Percentiles rank a stretch among this genome's conserved stretches.
These are phyloP conservation scores for Leptinotarsa defecta DNA, from an alignment of 1,140 invertebrate species.

Conservation along the genomic window DNA sequence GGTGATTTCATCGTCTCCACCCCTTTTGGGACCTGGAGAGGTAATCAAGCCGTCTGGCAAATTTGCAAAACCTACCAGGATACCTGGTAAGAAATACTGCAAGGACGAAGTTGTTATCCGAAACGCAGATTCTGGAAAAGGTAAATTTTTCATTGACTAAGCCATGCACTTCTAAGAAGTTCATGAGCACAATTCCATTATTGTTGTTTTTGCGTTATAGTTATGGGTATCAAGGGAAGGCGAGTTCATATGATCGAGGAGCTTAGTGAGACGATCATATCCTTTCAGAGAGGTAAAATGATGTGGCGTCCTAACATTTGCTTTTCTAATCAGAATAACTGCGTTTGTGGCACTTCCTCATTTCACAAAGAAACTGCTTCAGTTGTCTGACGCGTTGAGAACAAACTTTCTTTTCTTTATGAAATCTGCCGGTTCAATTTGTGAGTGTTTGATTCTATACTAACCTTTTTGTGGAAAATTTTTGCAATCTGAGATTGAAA, in stretches of 20 bases:
- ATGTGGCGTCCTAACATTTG: slow-evolving; percentile 17
- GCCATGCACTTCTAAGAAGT: slow-evolving; percentile 19
- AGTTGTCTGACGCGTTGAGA: too few species aligned
- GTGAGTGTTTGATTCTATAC: too few species aligned
- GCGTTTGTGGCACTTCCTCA: too few species aligned
- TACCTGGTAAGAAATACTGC: slow-evolving; percentile 88
- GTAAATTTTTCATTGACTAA: slow-evolving; percentile 60
- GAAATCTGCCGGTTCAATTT: too few species aligned
- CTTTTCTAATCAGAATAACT: slow-evolving; percentile 21
- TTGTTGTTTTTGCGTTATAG: slow-evolving; percentile 62
- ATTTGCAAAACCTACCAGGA: slow-evolving; percentile 84
- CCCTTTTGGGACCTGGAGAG: slow-evolving; percentile 76
- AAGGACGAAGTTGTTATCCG: slow-evolving; percentile 93
- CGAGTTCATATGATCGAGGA: slow-evolving; percentile 97
- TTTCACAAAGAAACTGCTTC: background rate
- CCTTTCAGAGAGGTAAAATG: slow-evolving; percentile 94
- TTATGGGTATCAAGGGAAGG: slow-evolving; percentile 97
- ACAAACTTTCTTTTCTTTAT: too few species aligned
- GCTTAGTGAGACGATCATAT: slow-evolving; percentile 95
- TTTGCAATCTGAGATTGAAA: too few species aligned
- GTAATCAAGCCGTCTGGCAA: slow-evolving; percentile 86
- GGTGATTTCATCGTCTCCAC: slow-evolving; percentile 58
- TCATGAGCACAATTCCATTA: slow-evolving; percentile 4
- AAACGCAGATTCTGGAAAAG: slow-evolving; percentile 93
- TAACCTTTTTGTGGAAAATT: too few species aligned